Evolutionary conservation across 1,140 invertebrate species (phyloP), one percentile per base, ranked within the genome.

Genomic region (Stegodyphus dumicola): DNA sequence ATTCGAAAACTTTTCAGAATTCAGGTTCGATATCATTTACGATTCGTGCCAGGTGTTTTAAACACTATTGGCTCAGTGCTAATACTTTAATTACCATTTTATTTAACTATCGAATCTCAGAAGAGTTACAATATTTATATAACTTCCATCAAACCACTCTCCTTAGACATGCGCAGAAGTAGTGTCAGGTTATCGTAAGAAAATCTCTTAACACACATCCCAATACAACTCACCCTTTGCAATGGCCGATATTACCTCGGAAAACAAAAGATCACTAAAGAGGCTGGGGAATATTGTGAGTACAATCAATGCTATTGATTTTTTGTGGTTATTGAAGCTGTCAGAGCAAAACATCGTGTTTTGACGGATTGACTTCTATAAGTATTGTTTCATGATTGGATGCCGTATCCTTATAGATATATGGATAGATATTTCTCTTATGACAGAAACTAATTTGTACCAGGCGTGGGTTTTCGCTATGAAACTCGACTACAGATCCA

Each of bases 361-460:
- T 79, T 79, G 77, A 79, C 77, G 77, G 77, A 79, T 79, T 79
- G 77, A 79, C 77, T 79, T 79, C 77, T 79, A 79, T 79, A 79
- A 79, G 77, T 79, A 79, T 79, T 79, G 77, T 79, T 79, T 79
- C 77, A 65, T 79, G 77, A 79, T 79, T 79, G 77, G 77, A 79
- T 79, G 66, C 6, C 54, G 77, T 70, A 70, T 66, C 56, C 60
- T 10, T 66, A 77, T 51, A 6, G 15, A 49, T 65, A 66, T 77
- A 79, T 79, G 69, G 67, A 79, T 69, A 70, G 33, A 54, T 33
- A 18, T 75, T 51, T 15, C 9, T 49, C 13, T 49, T 70, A 33
- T 10, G 54, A 54, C 49, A 79, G 66, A 79, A 79, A 79, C 77
- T 79, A 79, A 79, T 79, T 79, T 79, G 77, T 17, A 70, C 65